These are phyloP conservation scores for Eupithecia vulgata DNA, from an alignment of 2,888 invertebrate genomes.

Conservation along the genomic window DNA sequence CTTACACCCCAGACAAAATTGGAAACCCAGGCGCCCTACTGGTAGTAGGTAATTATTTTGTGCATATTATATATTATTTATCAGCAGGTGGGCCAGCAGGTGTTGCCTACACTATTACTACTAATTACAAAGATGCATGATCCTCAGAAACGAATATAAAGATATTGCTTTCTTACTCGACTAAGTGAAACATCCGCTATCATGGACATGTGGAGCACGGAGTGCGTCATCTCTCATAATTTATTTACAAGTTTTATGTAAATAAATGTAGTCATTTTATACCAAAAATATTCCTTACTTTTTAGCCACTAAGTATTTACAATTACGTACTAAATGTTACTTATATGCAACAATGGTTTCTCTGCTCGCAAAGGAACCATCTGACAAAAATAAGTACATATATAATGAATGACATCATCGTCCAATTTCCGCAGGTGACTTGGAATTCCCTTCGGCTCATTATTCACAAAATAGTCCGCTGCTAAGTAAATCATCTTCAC, in stretches of 20 bases:
- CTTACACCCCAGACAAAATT: not conserved
- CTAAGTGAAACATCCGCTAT: not conserved
- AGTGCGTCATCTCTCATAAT: not conserved
- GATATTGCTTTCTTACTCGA: not conserved
- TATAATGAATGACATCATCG: not conserved
- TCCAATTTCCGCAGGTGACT: not conserved
- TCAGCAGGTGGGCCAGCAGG: no score
- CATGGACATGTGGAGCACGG: not conserved
- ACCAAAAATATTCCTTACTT: not conserved
- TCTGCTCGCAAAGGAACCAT: not conserved
- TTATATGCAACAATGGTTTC: not conserved
- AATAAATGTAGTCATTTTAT: not conserved
- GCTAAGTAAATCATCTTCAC: not conserved
- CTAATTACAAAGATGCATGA: conserved; percentile 1
- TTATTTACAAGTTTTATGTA: not conserved
- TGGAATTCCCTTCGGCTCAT: not conserved
- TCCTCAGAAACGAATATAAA: not conserved
- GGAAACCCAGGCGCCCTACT: not conserved
- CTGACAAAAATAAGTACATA: not conserved
- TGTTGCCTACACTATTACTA: not conserved
- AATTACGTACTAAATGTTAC: not conserved
- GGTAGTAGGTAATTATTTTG: not conserved
- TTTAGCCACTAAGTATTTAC: not conserved
- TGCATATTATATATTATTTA: no score
- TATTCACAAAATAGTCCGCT: not conserved